These are phyloP conservation scores for Diarsia brunnea DNA, from an alignment of 2,888 invertebrate genomes.

Conservation along the genomic window DNA sequence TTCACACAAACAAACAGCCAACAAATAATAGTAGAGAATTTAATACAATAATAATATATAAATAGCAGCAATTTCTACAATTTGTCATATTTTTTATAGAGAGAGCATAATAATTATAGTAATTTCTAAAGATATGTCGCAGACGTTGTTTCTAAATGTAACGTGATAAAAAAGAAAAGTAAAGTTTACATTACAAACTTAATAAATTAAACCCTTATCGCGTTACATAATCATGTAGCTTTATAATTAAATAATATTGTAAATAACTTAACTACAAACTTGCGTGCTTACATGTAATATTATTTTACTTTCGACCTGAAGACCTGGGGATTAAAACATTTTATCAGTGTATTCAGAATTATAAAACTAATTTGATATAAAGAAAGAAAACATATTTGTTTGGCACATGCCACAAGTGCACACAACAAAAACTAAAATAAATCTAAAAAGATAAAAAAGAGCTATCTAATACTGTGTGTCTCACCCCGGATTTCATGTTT, in stretches of 20 bases:
- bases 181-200: constrained; percentile 23
- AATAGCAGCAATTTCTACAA: neutral
- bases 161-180: constrained; percentile 14
- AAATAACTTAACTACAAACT: constrained; percentile 11
- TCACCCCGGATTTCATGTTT: too few relatives aligned
- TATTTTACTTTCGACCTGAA: neutral
- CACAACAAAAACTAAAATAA: too few relatives aligned
- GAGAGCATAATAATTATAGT: constrained; percentile 5
- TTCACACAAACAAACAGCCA: neutral
- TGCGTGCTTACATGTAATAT: constrained; percentile 22
- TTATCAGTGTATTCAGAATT: neutral
- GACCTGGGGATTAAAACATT: neutral
- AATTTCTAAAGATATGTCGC: constrained; percentile 10
- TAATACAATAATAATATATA: neutral
- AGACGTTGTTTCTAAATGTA: constrained; percentile 10
- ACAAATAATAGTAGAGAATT: neutral
- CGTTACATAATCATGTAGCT: constrained; percentile 9
- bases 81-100: constrained; percentile 20
- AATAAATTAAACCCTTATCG: constrained; percentile 36
- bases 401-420: too few relatives aligned
- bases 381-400: too few relatives aligned
- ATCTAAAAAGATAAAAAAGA: too few relatives aligned
- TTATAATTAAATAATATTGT: constrained; percentile 35
- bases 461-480: too few relatives aligned
- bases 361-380: neutral